Base-by-base conservation (phyloP, 1,140 invertebrate species). In the Drosophila kanapiae region DNA sequence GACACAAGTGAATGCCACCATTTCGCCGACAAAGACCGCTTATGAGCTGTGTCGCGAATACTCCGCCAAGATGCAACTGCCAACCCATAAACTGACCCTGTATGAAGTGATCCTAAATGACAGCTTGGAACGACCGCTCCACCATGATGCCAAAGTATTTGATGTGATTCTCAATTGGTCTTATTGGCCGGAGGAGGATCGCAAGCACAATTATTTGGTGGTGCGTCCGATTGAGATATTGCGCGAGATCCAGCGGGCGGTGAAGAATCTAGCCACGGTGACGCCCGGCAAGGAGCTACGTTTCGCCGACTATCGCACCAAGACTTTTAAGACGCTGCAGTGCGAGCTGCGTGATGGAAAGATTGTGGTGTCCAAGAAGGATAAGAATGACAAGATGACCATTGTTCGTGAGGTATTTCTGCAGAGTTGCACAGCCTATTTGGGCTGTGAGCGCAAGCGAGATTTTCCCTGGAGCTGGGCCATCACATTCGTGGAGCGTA, bases 141-240 rank as follows among this genome's bases (percentile, higher is more conserved):
- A 98, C 93, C 95, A 96, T 69, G 94, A 95, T 35, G 96, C 97
- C 82, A 94, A 95, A 61, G 94, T 95, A 0, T 92, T 95, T 5
- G 94, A 95, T 75, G 93, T 95, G 27, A 95, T 98, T 11, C 93
- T 97, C 10, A 94, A 95, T 45, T 98, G 97, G 97, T 95, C 96
- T 1, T 96, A 96, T 72, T 98, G 97, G 97, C 95, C 97, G 47
- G 95, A 96, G 51, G 94, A 94, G 5, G 96, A 97, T 91, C 94
- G 97, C 16, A 97, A 96, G 91, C 95, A 97, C 77, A 98, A 97
- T 84, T 95, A 96, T 81, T 93, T 98, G 13, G 93, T 97, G n/a
- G 92, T 98, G 8, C 95, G 93, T 27, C 93, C 94, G 1, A 94
- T 94, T 1, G 93, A 93, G 60, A 92, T 94, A 65, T 60, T 93